Conservation (phyloP, 2,888 invertebrate genomes). For the Lycia hirtaria region DNA sequence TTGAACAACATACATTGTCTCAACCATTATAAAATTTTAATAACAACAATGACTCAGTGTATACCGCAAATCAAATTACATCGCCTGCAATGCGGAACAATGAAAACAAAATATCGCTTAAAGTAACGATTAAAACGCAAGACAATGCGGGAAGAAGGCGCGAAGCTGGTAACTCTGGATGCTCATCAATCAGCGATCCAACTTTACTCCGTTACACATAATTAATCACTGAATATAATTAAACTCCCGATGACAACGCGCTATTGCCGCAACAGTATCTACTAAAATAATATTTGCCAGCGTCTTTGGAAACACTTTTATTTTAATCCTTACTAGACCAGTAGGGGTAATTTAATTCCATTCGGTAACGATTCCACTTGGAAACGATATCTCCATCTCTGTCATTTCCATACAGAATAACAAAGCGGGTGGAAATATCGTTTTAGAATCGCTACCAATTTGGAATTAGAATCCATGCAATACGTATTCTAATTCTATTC, state of each 20-base stretch:
- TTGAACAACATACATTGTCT: slow-evolving; percentile 61
- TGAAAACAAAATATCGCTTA: slow-evolving; percentile 74
- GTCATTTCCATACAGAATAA: no score
- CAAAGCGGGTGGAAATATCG: no score
- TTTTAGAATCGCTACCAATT: no score
- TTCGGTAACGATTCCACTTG: no score
- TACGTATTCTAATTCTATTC: no score
- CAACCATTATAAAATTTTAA: slow-evolving; percentile 71
- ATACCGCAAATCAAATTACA: slow-evolving; percentile 75
- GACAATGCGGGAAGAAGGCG: slow-evolving; percentile 72
- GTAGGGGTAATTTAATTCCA: no score
- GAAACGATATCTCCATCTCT: no score
- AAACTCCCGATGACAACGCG: slow-evolving; percentile 82
- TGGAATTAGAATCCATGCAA: no score
- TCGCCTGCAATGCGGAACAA: slow-evolving; percentile 72
- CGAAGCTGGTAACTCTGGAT: slow-evolving; percentile 65
- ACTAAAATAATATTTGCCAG: slow-evolving; percentile 57
- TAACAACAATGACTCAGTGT: slow-evolving; percentile 77
- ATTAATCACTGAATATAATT: slow-evolving; percentile 84
- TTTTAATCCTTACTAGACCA: slow-evolving; percentile 60
- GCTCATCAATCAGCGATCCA: slow-evolving; percentile 80
- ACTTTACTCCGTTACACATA: slow-evolving; percentile 76
- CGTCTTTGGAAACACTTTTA: slow-evolving; percentile 42
- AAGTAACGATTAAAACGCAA: slow-evolving; percentile 76
- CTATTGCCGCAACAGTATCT: slow-evolving; percentile 64